phyloP scores from a whole-genome alignment of 2,888 invertebrate species.

The Gymnosoma rotundatum region DNA sequence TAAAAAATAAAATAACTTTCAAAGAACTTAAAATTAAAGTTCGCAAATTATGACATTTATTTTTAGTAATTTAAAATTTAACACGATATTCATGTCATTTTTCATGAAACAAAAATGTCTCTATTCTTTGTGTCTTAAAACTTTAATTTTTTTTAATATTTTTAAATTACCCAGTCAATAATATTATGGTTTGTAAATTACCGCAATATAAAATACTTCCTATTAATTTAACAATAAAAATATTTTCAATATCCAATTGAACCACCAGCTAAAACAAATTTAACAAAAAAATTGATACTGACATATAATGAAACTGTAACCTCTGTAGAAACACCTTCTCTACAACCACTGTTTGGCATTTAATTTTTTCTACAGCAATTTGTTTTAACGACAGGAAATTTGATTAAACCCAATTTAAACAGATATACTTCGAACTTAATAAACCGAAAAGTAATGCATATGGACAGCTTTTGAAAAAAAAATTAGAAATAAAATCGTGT shows the following conservation, averaged over 20 bases:
- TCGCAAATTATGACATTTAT: conserved; percentile 50
- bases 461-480: not conserved
- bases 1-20: too few relatives aligned
- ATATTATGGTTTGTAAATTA: conserved; percentile 9
- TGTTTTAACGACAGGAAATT: conserved; percentile 67
- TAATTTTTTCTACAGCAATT: conserved; percentile 48
- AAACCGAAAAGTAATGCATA: conserved; percentile 12
- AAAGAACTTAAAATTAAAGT: conserved; percentile 4
- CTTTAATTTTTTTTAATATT: not conserved
- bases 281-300: not conserved
- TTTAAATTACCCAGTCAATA: conserved; percentile 22
- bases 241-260: conserved; percentile 23
- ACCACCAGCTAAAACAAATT: conserved; percentile 54
- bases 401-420: conserved; percentile 63
- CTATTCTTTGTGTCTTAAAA: not conserved
- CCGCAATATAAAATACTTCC: conserved; percentile 41
- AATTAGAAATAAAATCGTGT: conserved; percentile 70
- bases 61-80: conserved; percentile 40
- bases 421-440: conserved; percentile 34
- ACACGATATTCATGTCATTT: conserved; percentile 51
- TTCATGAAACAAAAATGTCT: not conserved
- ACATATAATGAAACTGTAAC: not conserved
- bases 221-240: not conserved
- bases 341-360: conserved; percentile 45
- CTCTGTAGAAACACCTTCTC: conserved; percentile 44